phyloP scores from a whole-genome alignment of 2,797 vertebrate genomes.

The Peromyscus aztecus region DNA sequence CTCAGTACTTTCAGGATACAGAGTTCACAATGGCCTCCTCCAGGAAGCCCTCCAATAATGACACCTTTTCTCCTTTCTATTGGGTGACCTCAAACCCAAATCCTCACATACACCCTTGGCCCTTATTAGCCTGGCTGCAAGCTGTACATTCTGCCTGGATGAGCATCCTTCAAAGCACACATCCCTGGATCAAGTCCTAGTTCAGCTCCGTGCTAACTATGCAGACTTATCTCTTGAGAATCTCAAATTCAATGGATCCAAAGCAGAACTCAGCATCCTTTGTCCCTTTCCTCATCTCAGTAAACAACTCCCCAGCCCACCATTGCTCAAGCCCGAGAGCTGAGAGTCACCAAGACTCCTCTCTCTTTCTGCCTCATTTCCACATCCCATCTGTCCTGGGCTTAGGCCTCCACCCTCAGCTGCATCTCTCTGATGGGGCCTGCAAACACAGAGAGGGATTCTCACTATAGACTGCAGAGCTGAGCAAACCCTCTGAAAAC shows the following conservation, averaged over 20 bases:
- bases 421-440: background rate
- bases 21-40: background rate
- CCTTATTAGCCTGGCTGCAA: background rate
- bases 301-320: background rate
- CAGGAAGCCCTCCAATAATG: background rate
- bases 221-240: background rate
- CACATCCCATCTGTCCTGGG: background rate
- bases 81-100: background rate
- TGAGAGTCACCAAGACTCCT: background rate
- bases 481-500: background rate
- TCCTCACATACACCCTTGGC: background rate
- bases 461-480: background rate
- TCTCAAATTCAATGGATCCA: background rate
- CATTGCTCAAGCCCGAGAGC: background rate
- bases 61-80: background rate
- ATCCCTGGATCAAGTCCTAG: background rate
- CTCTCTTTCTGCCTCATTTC: background rate
- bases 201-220: background rate
- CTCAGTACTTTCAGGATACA: background rate
- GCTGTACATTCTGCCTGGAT: background rate
- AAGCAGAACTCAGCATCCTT: background rate
- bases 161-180: background rate
- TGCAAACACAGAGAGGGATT: background rate
- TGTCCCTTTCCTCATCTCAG: background rate
- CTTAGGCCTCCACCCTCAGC: background rate